Evolutionary conservation across 2,797 vertebrate species (phyloP).

Genomic region (Bovichtus diacanthus): DNA sequence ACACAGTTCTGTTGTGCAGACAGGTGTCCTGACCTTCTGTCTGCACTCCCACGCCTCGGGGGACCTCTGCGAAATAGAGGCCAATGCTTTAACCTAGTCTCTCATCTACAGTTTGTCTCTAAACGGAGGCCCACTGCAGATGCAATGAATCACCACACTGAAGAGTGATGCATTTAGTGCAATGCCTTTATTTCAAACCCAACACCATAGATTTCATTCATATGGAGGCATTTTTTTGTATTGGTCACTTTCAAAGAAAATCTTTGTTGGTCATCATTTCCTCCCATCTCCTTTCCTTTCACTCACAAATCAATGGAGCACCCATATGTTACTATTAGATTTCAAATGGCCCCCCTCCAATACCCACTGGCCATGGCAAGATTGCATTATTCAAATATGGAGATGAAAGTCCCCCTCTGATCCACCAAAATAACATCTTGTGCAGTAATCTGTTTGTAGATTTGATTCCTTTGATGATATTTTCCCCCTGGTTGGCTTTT

Average conservation of each 20-base stretch:
- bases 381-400: slow-evolving; percentile 75
- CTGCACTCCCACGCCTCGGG: slow-evolving; percentile 69
- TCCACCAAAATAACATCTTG: slow-evolving; percentile 72
- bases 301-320: slow-evolving; percentile 47
- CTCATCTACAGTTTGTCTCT: slow-evolving; percentile 68
- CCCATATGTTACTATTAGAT: slow-evolving; percentile 58
- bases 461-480: slow-evolving; percentile 75
- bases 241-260: slow-evolving; percentile 10
- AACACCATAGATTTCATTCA: neutral
- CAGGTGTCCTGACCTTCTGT: slow-evolving; percentile 81
- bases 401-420: slow-evolving; percentile 78
- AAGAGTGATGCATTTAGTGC: slow-evolving; percentile 23
- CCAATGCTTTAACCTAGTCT: slow-evolving; percentile 77
- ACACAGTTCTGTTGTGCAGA: slow-evolving; percentile 67
- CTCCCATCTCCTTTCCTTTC: slow-evolving; percentile 11
- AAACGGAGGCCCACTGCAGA: slow-evolving; percentile 62
- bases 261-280: slow-evolving; percentile 3
- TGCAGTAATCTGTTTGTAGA: slow-evolving; percentile 74
- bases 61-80: slow-evolving; percentile 77
- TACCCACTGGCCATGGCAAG: slow-evolving; percentile 64
- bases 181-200: slow-evolving; percentile 15
- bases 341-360: slow-evolving; percentile 61
- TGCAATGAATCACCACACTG: slow-evolving; percentile 62
- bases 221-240: neutral
- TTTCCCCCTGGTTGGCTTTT: slow-evolving; percentile 65